phyloP scores from a whole-genome alignment of 1,140 invertebrate species.

The Muscidifurax raptorellus region DNA sequence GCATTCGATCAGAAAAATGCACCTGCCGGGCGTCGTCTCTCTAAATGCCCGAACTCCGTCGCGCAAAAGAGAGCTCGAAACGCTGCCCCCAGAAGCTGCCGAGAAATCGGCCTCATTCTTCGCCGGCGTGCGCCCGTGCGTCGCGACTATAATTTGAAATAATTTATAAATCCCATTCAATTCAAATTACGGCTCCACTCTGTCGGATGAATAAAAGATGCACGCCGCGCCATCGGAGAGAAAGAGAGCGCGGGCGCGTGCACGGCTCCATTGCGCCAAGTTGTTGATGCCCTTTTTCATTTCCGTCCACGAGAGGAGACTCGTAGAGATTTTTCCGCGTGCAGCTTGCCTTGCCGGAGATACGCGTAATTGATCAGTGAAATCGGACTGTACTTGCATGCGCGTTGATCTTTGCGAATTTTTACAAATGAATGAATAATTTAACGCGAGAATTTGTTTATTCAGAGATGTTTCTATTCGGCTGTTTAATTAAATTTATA shows the following conservation, averaged over 20 bases:
- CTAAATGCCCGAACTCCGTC: neutral
- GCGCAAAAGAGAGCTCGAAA: neutral
- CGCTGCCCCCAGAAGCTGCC: constrained; percentile 39
- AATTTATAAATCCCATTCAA: constrained; percentile 74
- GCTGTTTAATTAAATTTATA: neutral
- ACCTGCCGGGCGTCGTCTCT: constrained; percentile 9
- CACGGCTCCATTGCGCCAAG: constrained; percentile 1
- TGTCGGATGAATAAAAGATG: constrained; percentile 74
- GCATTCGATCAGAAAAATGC: neutral
- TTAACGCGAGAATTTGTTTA: too few species aligned
- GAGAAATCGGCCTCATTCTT: constrained; percentile 14
- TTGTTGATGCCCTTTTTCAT: neutral
- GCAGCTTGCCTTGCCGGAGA: neutral
- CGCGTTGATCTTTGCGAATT: too few species aligned
- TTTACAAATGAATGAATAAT: too few species aligned
- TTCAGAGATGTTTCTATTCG: neutral
- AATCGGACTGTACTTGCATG: neutral
- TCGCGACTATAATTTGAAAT: constrained; percentile 73
- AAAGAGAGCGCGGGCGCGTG: neutral
- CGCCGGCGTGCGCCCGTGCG: constrained; percentile 57
- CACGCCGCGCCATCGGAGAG: constrained; percentile 54
- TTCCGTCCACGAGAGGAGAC: neutral
- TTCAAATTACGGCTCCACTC: constrained; percentile 74
- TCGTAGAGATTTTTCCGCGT: constrained; percentile 3
- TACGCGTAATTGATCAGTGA: neutral